Evolutionary conservation across 2,888 invertebrate species (phyloP), one percentile per base, ranked within the genome.

Genomic region (Eledone cirrhosa): DNA sequence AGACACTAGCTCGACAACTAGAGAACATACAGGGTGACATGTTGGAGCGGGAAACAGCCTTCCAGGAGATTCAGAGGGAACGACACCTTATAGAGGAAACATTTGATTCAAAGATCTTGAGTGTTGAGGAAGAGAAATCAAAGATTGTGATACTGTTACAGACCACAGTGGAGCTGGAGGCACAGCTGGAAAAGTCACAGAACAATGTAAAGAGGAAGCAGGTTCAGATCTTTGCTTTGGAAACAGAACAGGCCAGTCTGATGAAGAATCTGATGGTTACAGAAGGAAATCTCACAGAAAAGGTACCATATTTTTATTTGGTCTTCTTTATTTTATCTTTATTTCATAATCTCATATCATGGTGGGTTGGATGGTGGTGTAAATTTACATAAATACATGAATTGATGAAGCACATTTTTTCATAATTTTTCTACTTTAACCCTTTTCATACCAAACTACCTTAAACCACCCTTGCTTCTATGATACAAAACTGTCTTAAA

Each of bases 11-110:
- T 79, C 87, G 89, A 63, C 91, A 92, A 82, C 82, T 92, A 79
- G 92, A 92, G 83, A 86, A 88, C 14, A 91, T 92, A 78, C 90
- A 91, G 84, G 89, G 90, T n/a, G 92, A 92, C 80, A 91, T 92
- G 91, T 86, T 91, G 85, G 91, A 91, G 78, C 84, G 92, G 8
- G 92, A 92, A 83, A 90, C 91, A 1, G 87, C 90, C 11, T 90
- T 91, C 81, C 87, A 89, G 74, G 91, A 91, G 81, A 88, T 91
- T 65, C 89, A 91, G 81, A 86, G 89, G 48, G 90, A 91, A 81
- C 87, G 89, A 80, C 87, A 88, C 48, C 84, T 87, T 69, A 85
- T 88, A 14, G 90, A 90, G 78, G 88, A 88, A 78, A 86, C 86
- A 0, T 87, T 90, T 80, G 84, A 88, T 76, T 85, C 86, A 48